A percentile compares a stretch with the other conserved stretches of the same genome.
Conservation (phyloP, 2,797 vertebrate genomes). For the Takifugu rubripes region DNA sequence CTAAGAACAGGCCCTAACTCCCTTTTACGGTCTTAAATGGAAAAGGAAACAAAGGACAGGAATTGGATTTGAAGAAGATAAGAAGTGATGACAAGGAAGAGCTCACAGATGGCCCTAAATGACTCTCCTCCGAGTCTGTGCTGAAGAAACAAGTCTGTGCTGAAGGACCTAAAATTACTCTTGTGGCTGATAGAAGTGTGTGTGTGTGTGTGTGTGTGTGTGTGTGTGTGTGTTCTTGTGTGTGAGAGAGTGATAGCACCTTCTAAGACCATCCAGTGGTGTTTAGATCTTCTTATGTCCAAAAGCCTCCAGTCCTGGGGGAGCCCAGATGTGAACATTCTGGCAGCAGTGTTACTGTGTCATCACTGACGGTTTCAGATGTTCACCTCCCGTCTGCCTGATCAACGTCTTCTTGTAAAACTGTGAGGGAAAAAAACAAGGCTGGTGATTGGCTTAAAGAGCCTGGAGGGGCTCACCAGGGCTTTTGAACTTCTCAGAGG, state of each 20-base stretch:
- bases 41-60: constrained; percentile 15
- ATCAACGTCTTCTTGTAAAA: constrained; percentile 50
- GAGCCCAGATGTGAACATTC: constrained; percentile 26
- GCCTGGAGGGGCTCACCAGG: constrained; percentile 30
- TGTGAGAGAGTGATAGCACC: constrained; percentile 6
- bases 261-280: constrained; percentile 25
- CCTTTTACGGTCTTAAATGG: not conserved
- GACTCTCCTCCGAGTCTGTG: constrained; percentile 13
- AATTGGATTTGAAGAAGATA: constrained; percentile 24
- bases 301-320: constrained; percentile 17
- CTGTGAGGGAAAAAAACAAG: constrained; percentile 13
- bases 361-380: constrained; percentile 42
- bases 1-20: no score
- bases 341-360: constrained; percentile 34
- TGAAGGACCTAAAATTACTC: constrained; percentile 37
- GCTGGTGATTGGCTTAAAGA: constrained; percentile 35
- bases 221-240: constrained; percentile 8
- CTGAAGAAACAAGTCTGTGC: constrained; percentile 32
- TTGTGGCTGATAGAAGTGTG: constrained; percentile 27
- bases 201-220: constrained; percentile 11
- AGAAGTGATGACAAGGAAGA: constrained; percentile 38
- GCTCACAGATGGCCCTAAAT: constrained; percentile 16
- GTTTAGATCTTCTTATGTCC: constrained; percentile 33
- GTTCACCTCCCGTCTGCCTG: constrained; percentile 27
- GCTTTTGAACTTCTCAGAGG: not conserved